Base-by-base conservation (phyloP, 2,888 invertebrate genomes). In the Tethea ocularis region DNA sequence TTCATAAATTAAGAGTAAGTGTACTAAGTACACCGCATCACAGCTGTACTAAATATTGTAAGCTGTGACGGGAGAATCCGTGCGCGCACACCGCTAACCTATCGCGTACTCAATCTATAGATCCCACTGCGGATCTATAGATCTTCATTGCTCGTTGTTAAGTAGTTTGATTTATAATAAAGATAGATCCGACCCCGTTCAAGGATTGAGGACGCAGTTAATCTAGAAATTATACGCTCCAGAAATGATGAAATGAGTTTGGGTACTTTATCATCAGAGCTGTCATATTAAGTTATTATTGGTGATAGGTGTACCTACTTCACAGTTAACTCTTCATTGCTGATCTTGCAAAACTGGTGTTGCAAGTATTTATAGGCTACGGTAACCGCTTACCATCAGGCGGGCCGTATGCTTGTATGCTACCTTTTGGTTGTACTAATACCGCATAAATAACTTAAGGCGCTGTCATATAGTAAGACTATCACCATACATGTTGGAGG, bases 101-200 rank as follows among this genome's bases (percentile, higher is more conserved):
- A 66, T 63, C 65, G 36, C 54, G 54, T 33, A 54, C 54, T 24
- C 56, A 58, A 72, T 77, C 65, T 65, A 63, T 57, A 62, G 66
- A 68, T 68, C 62, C 59, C 52, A 26, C 57, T 51, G 60, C 52
- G 26, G 64, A 64, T 68, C 70, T 56, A 57, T 56, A 66, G 69
- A 68, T 69, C 66, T 61, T 68, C 70, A 74, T 63, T 63, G 63
- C 66, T 64, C 59, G 63, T 61, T 64, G 59, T 63, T 56, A 41
- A 56, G 54, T 54, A 33, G 60, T 62, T 65, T 70, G 79, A 78
- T 75, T 33, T 53, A 64, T 68, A 61, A 59, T 73, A 71, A 68
- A 73, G 75, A 75, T 75, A 66, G 23, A 58, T 51, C 38, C 56
- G 61, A 61, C 63, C 64, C 55, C 63, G 58, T 62, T 63, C 61